Evolutionary conservation across 2,797 vertebrate genomes (phyloP).

Genomic region (Rhodeus uyekii): DNA sequence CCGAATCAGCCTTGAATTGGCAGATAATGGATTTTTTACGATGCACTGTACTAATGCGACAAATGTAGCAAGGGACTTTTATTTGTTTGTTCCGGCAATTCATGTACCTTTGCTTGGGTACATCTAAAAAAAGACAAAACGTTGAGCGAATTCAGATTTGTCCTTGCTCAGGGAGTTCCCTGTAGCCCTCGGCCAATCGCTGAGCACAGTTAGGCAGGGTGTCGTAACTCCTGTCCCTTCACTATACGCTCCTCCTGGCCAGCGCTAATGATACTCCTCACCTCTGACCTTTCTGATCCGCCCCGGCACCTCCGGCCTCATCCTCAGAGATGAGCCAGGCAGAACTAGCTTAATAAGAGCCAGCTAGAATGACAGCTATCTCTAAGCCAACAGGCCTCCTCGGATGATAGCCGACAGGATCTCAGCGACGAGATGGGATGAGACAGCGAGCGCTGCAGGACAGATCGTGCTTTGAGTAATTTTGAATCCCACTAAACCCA

Average conservation of each 20-base stretch:
- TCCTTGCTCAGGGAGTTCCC: conserved; percentile 49
- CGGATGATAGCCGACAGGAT: background rate
- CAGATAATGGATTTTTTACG: background rate
- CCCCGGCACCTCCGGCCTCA: background rate
- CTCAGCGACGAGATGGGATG: conserved; percentile 15
- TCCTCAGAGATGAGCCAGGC: background rate
- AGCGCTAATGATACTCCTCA: conserved; percentile 3
- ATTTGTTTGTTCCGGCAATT: conserved; percentile 5
- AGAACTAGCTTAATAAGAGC: background rate
- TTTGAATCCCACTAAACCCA: background rate
- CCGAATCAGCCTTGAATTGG: too few species aligned
- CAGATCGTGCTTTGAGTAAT: background rate
- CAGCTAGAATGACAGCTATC: background rate
- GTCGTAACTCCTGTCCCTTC: background rate
- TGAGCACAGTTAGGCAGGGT: background rate
- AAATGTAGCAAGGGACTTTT: background rate
- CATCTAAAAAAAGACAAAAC: conserved; percentile 6
- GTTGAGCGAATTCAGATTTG: conserved; percentile 14
- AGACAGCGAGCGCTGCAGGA: conserved; percentile 19
- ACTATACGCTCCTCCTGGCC: background rate
- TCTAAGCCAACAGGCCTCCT: background rate
- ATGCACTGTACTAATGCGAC: background rate
- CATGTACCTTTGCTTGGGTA: background rate
- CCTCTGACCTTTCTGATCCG: conserved; percentile 13
- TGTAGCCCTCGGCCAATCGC: conserved; percentile 32